Evolutionary conservation across 2,888 invertebrate genomes (phyloP).

Genomic region (Masnerella sp.): DNA sequence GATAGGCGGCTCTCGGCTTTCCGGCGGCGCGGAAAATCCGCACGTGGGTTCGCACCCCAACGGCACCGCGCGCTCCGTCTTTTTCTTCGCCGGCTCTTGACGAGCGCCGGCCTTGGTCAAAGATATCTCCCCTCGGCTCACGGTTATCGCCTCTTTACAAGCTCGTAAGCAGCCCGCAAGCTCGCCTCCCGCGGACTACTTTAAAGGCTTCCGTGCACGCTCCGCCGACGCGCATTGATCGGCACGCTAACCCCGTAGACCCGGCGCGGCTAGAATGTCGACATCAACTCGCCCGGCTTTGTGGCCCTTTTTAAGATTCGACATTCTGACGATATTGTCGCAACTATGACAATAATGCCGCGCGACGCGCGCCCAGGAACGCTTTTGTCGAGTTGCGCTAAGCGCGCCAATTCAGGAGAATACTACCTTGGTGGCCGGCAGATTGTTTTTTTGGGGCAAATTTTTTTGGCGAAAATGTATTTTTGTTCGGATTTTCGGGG

Average conservation of each 20-base stretch:
- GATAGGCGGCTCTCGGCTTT: no score
- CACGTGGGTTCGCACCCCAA: no score
- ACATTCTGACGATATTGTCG: constrained; percentile 30
- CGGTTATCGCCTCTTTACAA: constrained; percentile 76
- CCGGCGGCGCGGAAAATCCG: no score
- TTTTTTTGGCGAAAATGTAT: no score
- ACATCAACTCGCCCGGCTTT: constrained; percentile 49
- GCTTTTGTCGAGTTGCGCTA: constrained; percentile 34
- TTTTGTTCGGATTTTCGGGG: no score
- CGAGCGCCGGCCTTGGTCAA: constrained; percentile 24
- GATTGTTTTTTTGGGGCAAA: no score
- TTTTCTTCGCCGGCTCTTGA: no score
- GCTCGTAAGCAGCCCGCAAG: constrained; percentile 74
- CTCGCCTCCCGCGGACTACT: constrained; percentile 68
- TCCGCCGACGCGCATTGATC: constrained; percentile 67
- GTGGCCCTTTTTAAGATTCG: constrained; percentile 46
- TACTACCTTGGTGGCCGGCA: no score
- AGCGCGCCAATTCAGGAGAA: no score
- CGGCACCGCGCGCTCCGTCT: no score
- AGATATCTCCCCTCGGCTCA: constrained; percentile 65
- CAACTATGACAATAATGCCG: constrained; percentile 49
- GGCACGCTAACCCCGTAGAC: constrained; percentile 57
- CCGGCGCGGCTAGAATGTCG: constrained; percentile 49
- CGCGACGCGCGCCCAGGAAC: constrained; percentile 11
- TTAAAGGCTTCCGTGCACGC: constrained; percentile 68